phyloP scores from a whole-genome alignment of 2,113 vertebrate genomes.

The Phalacrocorax brasilianus region DNA sequence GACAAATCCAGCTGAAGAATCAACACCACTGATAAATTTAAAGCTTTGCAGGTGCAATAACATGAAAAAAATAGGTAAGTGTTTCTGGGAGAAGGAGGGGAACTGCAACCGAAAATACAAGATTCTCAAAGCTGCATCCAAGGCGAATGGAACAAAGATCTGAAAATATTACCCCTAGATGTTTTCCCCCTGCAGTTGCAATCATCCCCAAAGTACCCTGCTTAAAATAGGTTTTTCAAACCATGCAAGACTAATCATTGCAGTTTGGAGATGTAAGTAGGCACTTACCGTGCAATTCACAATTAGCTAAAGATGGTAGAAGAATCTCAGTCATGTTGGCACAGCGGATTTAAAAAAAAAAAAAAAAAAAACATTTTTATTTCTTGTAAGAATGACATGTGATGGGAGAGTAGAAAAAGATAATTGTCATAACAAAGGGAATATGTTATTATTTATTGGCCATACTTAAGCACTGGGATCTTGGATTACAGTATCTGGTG shows the following conservation, averaged over 20 bases:
- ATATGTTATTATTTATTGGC: conserved; percentile 74
- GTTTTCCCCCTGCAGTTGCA: background rate
- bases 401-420: conserved; percentile 59
- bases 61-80: background rate
- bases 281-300: conserved; percentile 42
- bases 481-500: conserved; percentile 67
- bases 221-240: conserved; percentile 54
- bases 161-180: conserved; percentile 15
- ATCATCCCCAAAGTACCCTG: conserved; percentile 14
- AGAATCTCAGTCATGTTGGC: conserved; percentile 36
- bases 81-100: background rate
- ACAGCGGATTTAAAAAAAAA: background rate
- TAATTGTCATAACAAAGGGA: conserved; percentile 72
- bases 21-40: background rate
- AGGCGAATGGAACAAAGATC: background rate
- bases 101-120: background rate
- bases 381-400: conserved; percentile 61
- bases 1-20: background rate
- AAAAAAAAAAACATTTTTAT: conserved; percentile 9
- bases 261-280: conserved; percentile 45
- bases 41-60: background rate
- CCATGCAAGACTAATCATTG: conserved; percentile 36
- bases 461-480: conserved; percentile 49
- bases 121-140: background rate
- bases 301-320: conserved; percentile 46